These are phyloP conservation scores for Epistrophe eligans DNA, from an alignment of 2,888 invertebrate genomes.

Conservation along the genomic window DNA sequence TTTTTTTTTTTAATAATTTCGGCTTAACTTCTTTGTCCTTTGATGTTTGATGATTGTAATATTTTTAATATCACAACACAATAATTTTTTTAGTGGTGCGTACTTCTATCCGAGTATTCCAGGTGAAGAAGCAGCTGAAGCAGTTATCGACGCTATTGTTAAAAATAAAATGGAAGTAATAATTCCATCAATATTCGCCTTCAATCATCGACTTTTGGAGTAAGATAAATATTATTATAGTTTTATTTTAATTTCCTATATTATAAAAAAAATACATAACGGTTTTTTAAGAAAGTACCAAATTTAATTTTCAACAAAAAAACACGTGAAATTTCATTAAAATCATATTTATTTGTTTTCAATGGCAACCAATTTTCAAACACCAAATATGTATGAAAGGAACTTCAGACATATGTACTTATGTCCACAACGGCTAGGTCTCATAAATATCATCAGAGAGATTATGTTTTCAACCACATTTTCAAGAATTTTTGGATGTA, in stretches of 20 bases:
- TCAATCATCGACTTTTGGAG: slow-evolving; percentile 9
- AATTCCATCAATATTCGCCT: slow-evolving; percentile 71
- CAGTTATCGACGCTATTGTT: slow-evolving; percentile 78
- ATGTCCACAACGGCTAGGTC: too few relatives aligned
- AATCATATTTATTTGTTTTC: too few relatives aligned
- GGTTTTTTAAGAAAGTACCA: too few relatives aligned
- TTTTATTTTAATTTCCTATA: not conserved
- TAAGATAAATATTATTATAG: slow-evolving; percentile 5
- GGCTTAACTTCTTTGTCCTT: not conserved
- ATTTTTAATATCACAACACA: not conserved
- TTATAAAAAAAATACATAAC: too few relatives aligned
- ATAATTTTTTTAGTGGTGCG: slow-evolving; percentile 7
- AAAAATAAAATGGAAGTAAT: slow-evolving; percentile 77
- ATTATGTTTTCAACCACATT: too few relatives aligned
- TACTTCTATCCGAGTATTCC: slow-evolving; percentile 74
- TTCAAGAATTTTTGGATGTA: too few relatives aligned
- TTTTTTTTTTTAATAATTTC: not conserved
- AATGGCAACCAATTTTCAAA: too few relatives aligned
- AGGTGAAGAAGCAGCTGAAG: slow-evolving; percentile 76
- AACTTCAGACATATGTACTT: too few relatives aligned
- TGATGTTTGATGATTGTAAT: not conserved
- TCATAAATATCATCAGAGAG: too few relatives aligned
- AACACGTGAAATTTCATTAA: too few relatives aligned
- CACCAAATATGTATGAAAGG: too few relatives aligned
- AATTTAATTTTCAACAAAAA: too few relatives aligned